Evolutionary conservation across 2,888 invertebrate genomes (phyloP).

Genomic region (Hoplodrina ambigua): DNA sequence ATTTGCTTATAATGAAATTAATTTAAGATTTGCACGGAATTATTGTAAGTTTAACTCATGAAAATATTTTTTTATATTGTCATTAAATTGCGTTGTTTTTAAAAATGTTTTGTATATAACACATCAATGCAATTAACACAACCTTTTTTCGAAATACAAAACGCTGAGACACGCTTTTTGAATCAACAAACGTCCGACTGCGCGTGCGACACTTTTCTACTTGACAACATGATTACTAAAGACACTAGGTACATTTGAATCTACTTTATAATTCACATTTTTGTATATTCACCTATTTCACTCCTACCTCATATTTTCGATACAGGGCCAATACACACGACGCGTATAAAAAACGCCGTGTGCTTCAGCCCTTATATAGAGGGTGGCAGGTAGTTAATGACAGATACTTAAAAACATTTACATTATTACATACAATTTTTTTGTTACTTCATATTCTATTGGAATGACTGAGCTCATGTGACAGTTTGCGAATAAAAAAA

Average conservation of each 20-base stretch:
- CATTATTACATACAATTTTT: no score
- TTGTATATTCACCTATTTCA: slow-evolving; percentile 2
- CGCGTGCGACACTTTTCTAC: slow-evolving; percentile 6
- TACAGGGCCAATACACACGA: neutral
- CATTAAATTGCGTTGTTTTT: slow-evolving; percentile 7
- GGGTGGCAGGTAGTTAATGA: no score
- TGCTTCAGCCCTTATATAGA: no score
- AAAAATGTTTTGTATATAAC: neutral
- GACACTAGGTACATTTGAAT: neutral
- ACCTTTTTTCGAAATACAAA: neutral
- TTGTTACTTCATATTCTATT: no score
- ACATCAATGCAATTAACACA: slow-evolving; percentile 16
- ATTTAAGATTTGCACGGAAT: slow-evolving; percentile 24
- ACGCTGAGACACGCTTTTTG: slow-evolving; percentile 1
- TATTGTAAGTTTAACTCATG: slow-evolving; percentile 12
- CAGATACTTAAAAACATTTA: no score
- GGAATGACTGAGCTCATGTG: no score
- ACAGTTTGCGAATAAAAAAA: no score
- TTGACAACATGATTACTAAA: neutral
- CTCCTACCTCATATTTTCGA: neutral
- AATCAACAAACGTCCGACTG: slow-evolving; percentile 18
- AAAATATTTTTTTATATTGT: slow-evolving; percentile 1
- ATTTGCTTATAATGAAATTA: slow-evolving; percentile 6
- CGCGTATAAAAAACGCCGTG: no score
- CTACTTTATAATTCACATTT: neutral